These are phyloP conservation scores for Notodonta ziczac DNA, from an alignment of 2,888 invertebrate genomes.

Conservation along the genomic window DNA sequence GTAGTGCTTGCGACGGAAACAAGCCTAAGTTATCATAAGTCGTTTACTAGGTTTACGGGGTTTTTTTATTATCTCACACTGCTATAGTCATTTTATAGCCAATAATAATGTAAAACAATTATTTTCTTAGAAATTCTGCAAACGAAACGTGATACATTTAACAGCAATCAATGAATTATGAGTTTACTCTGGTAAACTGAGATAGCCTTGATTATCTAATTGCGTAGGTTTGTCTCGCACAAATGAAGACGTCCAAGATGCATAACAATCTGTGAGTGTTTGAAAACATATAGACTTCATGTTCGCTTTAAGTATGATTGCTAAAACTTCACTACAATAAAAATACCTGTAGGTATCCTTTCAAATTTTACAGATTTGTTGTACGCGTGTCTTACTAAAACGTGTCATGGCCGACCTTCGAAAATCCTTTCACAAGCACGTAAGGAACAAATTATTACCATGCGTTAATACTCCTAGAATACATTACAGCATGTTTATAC, in stretches of 20 bases:
- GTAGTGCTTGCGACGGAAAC: not conserved
- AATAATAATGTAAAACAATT: not conserved
- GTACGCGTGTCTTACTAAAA: not conserved
- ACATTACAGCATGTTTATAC: not conserved
- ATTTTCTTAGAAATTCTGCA: not conserved
- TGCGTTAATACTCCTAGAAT: not conserved
- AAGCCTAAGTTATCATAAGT: constrained; percentile 15
- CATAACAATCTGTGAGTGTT: too few species aligned
- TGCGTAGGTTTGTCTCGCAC: not conserved
- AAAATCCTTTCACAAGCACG: constrained; percentile 1
- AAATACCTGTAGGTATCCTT: not conserved
- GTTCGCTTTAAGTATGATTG: too few species aligned
- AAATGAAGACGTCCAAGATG: not conserved
- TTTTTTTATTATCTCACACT: not conserved
- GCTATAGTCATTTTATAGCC: not conserved
- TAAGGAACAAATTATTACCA: not conserved
- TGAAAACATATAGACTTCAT: too few species aligned
- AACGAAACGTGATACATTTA: not conserved
- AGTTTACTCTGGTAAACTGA: not conserved
- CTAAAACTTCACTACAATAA: not conserved
- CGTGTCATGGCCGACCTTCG: constrained; percentile 1
- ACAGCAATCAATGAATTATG: not conserved
- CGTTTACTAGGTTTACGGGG: constrained; percentile 15
- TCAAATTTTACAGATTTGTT: not conserved
- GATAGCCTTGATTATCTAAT: not conserved